These are phyloP conservation scores for Porites evermanni DNA, from an alignment of 92 coral and sea anemone species.

Conservation along the genomic window DNA sequence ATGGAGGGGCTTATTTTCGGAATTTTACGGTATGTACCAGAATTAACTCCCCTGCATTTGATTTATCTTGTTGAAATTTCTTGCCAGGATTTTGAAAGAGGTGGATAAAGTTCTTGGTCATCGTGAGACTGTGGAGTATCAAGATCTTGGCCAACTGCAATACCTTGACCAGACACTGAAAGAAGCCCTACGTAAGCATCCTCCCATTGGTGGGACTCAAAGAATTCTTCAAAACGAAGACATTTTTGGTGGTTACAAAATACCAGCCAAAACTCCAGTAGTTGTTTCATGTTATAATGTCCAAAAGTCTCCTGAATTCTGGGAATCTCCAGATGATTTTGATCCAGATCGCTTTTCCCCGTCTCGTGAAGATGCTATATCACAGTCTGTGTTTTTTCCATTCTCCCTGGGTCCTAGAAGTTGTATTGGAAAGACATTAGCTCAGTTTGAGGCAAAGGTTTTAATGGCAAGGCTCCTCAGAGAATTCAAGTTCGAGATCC, in stretches of 20 bases:
- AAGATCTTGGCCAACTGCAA: conserved; percentile 80
- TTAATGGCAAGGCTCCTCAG: conserved; percentile 78
- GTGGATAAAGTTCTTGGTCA: conserved; percentile 54
- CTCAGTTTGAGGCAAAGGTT: conserved; percentile 89
- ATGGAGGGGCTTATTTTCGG: too few species aligned
- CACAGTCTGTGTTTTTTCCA: conserved; percentile 68
- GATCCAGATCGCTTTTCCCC: conserved; percentile 83
- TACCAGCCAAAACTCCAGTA: conserved; percentile 58
- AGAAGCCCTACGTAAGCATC: conserved; percentile 80
- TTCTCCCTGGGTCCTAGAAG: conserved; percentile 84
- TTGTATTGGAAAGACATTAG: conserved; percentile 86
- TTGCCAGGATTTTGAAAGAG: conserved; percentile 64
- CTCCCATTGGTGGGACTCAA: conserved; percentile 50
- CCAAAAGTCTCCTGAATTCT: conserved; percentile 60
- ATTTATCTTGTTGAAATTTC: not conserved
- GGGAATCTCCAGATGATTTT: conserved; percentile 75
- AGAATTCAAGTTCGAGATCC: conserved; percentile 66
- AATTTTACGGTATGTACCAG: too few species aligned
- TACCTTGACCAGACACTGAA: conserved; percentile 80
- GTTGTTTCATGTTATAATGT: conserved; percentile 8
- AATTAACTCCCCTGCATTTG: not conserved
- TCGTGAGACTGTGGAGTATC: conserved; percentile 63
- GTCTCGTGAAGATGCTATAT: conserved; percentile 40
- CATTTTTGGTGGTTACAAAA: conserved; percentile 60
- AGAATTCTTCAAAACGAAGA: conserved; percentile 45